These are phyloP conservation scores for Zosterops lateralis DNA, from an alignment of 2,113 vertebrate species.

Conservation along the genomic window DNA sequence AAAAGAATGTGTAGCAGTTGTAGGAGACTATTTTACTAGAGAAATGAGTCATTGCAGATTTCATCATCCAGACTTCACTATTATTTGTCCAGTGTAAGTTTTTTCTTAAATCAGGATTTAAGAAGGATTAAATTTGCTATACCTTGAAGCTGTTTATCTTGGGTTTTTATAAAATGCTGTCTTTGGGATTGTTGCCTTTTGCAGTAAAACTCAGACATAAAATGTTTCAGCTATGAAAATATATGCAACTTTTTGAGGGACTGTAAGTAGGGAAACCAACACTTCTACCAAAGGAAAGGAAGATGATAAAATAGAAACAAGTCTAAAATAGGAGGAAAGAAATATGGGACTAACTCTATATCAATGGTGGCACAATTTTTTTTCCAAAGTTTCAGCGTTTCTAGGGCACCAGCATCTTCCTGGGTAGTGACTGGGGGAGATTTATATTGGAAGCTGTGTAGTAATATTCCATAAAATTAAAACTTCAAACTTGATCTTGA, in stretches of 20 bases:
- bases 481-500: not conserved
- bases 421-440: not conserved
- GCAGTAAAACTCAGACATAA: not conserved
- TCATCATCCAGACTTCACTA: not conserved
- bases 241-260: not conserved
- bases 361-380: not conserved
- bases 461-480: not conserved
- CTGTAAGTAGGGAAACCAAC: not conserved
- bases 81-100: not conserved
- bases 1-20: not conserved
- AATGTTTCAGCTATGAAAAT: not conserved
- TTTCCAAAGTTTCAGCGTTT: not conserved
- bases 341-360: not conserved
- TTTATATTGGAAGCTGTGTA: not conserved
- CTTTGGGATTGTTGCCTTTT: not conserved
- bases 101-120: not conserved
- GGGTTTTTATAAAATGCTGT: not conserved
- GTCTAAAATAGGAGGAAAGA: not conserved
- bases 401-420: not conserved
- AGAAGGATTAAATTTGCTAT: not conserved
- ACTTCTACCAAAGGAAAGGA: not conserved
- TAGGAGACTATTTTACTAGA: not conserved
- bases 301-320: not conserved
- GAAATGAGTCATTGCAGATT: not conserved
- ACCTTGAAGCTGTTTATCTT: not conserved